These are phyloP conservation scores for Pipistrellus nathusii DNA, from an alignment of 2,797 vertebrate genomes.

Conservation along the genomic window DNA sequence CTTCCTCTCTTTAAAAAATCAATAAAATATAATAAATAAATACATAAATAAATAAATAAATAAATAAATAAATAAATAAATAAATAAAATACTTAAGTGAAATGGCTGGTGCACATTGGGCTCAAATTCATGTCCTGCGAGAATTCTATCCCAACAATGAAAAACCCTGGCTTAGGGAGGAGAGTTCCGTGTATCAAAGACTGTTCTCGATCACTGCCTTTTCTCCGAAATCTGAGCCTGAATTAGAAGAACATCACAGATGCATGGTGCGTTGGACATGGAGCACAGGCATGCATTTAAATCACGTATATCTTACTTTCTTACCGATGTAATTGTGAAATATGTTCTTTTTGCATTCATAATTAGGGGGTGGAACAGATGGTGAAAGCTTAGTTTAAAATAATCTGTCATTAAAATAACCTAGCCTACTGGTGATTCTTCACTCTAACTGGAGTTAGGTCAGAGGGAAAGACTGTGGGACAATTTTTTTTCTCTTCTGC, in stretches of 20 bases:
- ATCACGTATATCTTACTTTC: constrained; percentile 90
- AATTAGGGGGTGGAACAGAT: constrained; percentile 91
- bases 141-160: constrained; percentile 75
- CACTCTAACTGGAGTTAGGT: constrained; percentile 90
- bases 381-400: constrained; percentile 91
- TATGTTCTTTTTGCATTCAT: constrained; percentile 91
- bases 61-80: neutral
- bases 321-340: constrained; percentile 92
- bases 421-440: constrained; percentile 89
- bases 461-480: constrained; percentile 80
- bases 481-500: constrained; percentile 75
- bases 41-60: neutral
- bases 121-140: constrained; percentile 78
- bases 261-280: constrained; percentile 86
- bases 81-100: constrained; percentile 54
- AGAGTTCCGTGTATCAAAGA: constrained; percentile 79
- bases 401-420: constrained; percentile 92
- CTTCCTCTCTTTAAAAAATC: too few relatives aligned
- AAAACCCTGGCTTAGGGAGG: constrained; percentile 78
- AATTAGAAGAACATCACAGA: constrained; percentile 87
- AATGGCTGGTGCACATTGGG: constrained; percentile 71
- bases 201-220: constrained; percentile 74
- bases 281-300: constrained; percentile 88
- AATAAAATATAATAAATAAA: too few relatives aligned
- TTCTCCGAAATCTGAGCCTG: constrained; percentile 72